Evolutionary conservation across 1,140 invertebrate species (phyloP), one percentile per base, ranked within the genome.

Genomic region (Pararge aegeria): DNA sequence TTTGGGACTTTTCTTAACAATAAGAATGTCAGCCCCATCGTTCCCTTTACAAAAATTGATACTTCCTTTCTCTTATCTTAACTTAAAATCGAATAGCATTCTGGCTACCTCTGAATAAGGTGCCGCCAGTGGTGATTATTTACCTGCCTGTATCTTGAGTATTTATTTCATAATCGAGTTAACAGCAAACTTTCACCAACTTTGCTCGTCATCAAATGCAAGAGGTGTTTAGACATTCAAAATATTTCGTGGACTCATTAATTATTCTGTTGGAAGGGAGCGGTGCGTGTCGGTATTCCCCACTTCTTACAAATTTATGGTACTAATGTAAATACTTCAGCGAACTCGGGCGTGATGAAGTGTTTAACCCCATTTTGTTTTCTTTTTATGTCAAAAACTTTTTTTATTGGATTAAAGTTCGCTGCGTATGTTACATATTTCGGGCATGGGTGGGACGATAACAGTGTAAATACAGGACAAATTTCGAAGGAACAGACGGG

Each of bases 261-360:
- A 83, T 83, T 83, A 83, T 83, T 70, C 68, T 44, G 66, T 55
- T 34, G 68, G 69, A 68, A 74, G 40, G 69, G 70, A 54, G 68
- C 50, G 56, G 69, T 75, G 73, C 75, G 74, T 80, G 73, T 54
- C 58, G 68, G 73, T 68, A 78, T 82, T 74, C 75, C 65, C 66
- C 53, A 76, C 72, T 85, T 82, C 79, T 85, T 84, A 84, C 71
- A 77, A 85, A 87, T 87, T 87, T 87, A 87, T 85, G 84, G 79
- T 77, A 78, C 80, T 73, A 84, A 84, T 87, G 83, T 84, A 81
- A 85, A 87, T 87, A 87, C 82, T 85, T 87, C 18, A 48, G 54
- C 62, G 44, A 78, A 83, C 69, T 82, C 74, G 46, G 30, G 52
- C 58, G 75, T 75, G 75, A 80, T 82, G 72, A 72, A 80, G 63